Percentiles rank a stretch among this genome's conserved stretches.
phyloP scores from a whole-genome alignment of 2,888 invertebrate species.

The Agrochola macilenta region DNA sequence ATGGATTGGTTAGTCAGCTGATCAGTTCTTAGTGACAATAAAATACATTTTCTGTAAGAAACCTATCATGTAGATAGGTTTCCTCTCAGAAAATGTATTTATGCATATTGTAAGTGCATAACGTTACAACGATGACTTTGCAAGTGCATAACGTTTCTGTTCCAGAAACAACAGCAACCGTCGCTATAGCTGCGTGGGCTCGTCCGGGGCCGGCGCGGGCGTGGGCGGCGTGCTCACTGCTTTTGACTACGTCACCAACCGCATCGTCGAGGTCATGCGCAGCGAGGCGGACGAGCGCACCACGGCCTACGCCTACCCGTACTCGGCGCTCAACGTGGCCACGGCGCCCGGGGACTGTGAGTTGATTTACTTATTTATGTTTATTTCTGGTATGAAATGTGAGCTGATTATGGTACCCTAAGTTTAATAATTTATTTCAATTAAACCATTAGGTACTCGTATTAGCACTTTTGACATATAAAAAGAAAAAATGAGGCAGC shows the following conservation, averaged over 20 bases:
- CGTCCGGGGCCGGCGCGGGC: constrained; percentile 64
- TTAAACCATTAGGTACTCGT: too few species aligned
- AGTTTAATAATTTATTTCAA: not conserved
- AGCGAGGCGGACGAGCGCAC: constrained; percentile 94
- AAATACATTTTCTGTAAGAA: too few species aligned
- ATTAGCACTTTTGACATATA: not conserved
- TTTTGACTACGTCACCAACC: constrained; percentile 97
- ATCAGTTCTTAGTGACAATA: too few species aligned
- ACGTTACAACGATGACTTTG: too few species aligned
- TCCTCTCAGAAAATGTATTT: too few species aligned
- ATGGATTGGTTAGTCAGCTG: too few species aligned
- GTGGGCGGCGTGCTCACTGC: constrained; percentile 92
- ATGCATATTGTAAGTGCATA: too few species aligned
- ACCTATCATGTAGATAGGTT: too few species aligned
- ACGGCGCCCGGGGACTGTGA: constrained; percentile 70
- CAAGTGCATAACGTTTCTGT: not conserved
- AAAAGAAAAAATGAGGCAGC: not conserved
- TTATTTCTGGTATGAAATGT: not conserved
- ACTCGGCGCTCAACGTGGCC: constrained; percentile 91
- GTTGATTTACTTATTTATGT: not conserved
- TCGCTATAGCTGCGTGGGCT: constrained; percentile 67
- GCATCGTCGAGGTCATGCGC: constrained; percentile 98
- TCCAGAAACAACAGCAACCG: constrained; percentile 66
- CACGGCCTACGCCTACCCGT: constrained; percentile 92
- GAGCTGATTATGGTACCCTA: not conserved